Evolutionary conservation across 2,113 vertebrate genomes (phyloP).

Genomic region (Excalfactoria chinensis): DNA sequence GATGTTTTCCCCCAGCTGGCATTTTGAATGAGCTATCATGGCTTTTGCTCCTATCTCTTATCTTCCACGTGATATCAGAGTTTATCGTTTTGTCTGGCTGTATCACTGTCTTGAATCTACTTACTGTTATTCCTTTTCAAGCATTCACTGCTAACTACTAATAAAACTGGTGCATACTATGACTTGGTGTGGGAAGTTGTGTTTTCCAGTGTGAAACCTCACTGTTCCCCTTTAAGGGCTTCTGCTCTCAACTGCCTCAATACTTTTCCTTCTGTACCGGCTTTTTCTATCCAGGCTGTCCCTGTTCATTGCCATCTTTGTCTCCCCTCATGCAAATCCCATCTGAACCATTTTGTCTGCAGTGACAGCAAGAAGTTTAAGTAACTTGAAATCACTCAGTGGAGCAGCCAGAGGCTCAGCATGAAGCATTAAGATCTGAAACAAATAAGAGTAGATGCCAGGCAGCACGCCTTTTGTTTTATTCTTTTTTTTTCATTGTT

Average conservation of each 20-base stretch:
- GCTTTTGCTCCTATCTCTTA: background rate
- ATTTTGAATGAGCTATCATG: background rate
- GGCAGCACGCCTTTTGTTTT: background rate
- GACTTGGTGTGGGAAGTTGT: background rate
- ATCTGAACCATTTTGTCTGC: background rate
- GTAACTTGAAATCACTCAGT: background rate
- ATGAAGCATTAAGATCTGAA: background rate
- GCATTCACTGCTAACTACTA: constrained; percentile 6
- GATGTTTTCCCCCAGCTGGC: background rate
- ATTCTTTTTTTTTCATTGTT: background rate
- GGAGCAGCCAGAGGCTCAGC: background rate
- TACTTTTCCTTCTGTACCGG: background rate
- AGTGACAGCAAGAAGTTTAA: background rate
- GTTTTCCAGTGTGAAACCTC: background rate
- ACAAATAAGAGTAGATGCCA: background rate
- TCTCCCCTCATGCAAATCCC: background rate
- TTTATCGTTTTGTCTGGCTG: background rate
- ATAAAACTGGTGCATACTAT: constrained; percentile 15
- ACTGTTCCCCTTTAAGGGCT: constrained; percentile 23
- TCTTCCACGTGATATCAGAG: background rate
- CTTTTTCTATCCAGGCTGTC: background rate
- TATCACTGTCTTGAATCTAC: background rate
- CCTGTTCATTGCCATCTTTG: background rate
- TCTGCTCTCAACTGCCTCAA: background rate
- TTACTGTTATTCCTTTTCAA: constrained; percentile 42